Evolutionary conservation across 2,888 invertebrate genomes (phyloP), one percentile per base, ranked within the genome.

Genomic region (Unio delphinus): DNA sequence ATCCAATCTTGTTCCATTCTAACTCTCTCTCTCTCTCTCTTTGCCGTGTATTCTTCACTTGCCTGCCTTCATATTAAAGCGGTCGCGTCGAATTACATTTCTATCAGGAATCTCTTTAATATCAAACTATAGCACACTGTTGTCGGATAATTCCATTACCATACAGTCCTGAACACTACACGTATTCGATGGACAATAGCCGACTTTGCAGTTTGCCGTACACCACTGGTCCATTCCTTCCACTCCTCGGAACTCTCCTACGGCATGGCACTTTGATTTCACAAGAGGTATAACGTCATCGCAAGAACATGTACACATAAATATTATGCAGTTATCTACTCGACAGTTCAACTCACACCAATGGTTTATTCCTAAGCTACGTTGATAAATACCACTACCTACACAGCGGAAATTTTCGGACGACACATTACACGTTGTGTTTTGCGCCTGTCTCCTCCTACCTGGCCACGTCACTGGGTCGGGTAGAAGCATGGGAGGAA

Each of bases 181-280:
- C 26, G 76, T 72, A 55, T 74, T 76, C 0, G 79, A 62, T 0
- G 87, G 87, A 62, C 86, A 86, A 70, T 74, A 83, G 15, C 83
- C 80, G 8, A 81, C 80, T 61, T 83, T 82, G 73, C 87, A 87
- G 67, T 85, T 83, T 23, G 78, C 78, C 8, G 74, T 78, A 66
- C 87, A 87, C 87, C 87, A 87, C 20, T 76, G 79, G 66, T 87
- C 83, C 86, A 87, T 86, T 0, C 83, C 85, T 45, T 74, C 73
- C 3, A 79, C 71, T 0, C 80, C 80, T 4, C 80, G 78, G 17
- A 84, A 81, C 4, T 76, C 69, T 1, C 83, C 80, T 8, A 80
- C 78, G 4, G 86, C 82, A 1, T 79, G 78, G 56, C 87, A 87
- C 30, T 72, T 78, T 6, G 72, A 69, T 8, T 64, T 72, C 45